Evolutionary conservation across 37 sponge, comb jelly and placozoan genomes (phyloP).

Genomic region (Aphrocallistes beatrix): DNA sequence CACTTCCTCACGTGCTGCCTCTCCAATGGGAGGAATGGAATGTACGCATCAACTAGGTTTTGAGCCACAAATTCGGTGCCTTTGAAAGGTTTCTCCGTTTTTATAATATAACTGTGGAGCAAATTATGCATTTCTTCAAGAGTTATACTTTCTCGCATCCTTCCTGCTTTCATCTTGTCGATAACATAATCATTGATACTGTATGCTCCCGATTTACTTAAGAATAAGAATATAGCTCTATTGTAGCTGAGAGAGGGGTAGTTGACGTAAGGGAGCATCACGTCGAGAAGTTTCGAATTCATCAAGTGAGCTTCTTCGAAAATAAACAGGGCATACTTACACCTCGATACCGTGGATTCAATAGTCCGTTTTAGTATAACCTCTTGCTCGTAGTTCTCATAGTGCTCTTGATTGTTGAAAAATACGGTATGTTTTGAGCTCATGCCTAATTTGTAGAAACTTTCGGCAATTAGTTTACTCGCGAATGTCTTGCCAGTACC

Average conservation of each 20-base stretch:
- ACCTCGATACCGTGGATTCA: not conserved
- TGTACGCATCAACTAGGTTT: not conserved
- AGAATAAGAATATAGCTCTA: not conserved
- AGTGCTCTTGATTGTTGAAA: not conserved
- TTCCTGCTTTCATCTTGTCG: not conserved
- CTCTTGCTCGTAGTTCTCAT: not conserved
- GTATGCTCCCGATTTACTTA: constrained; percentile 21
- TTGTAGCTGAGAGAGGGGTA: not conserved
- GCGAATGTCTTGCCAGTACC: constrained; percentile 23
- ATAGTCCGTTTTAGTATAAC: not conserved
- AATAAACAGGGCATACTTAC: constrained; percentile 14
- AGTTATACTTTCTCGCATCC: not conserved
- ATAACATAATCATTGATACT: constrained; percentile 24
- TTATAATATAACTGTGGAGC: not conserved
- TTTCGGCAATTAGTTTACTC: constrained; percentile 8
- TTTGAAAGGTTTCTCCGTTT: not conserved
- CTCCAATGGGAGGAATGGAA: constrained; percentile 25
- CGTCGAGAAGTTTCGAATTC: not conserved
- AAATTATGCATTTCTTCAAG: not conserved
- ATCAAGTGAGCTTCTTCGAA: not conserved
- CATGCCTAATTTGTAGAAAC: not conserved
- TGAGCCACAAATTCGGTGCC: not conserved
- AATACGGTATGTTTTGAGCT: not conserved
- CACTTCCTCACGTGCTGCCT: not conserved
- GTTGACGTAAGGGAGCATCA: not conserved